phyloP scores from a whole-genome alignment of 2,888 invertebrate genomes.

The Andrena fulva region DNA sequence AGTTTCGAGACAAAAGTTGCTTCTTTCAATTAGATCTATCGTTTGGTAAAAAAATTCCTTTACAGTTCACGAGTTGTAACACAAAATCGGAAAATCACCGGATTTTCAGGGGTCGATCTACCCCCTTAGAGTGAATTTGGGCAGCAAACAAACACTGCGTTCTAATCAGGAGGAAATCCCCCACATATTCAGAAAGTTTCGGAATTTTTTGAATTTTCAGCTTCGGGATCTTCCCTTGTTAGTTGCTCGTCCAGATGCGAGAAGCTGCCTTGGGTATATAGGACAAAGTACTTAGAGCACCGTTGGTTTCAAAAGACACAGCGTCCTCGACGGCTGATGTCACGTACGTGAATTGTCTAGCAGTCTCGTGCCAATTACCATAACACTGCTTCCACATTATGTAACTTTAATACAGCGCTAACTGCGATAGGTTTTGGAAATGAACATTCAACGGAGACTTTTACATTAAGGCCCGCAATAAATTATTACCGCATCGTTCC shows the following conservation, averaged over 20 bases:
- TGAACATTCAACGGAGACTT: not conserved
- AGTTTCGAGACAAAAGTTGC: too few relatives aligned
- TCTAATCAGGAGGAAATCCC: too few relatives aligned
- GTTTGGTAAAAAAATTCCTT: too few relatives aligned
- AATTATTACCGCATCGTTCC: not conserved
- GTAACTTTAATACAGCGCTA: constrained; percentile 44
- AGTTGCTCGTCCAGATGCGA: not conserved
- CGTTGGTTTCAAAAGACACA: constrained; percentile 21
- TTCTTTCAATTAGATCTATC: too few relatives aligned
- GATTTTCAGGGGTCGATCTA: too few relatives aligned
- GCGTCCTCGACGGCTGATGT: constrained; percentile 26
- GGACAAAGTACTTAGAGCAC: constrained; percentile 22
- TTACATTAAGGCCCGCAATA: not conserved
- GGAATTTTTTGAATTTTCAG: too few relatives aligned
- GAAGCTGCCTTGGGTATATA: constrained; percentile 4
- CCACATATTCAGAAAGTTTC: too few relatives aligned
- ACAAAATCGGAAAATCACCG: too few relatives aligned
- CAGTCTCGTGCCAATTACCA: constrained; percentile 52
- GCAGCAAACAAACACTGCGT: too few relatives aligned
- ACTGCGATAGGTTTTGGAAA: constrained; percentile 1
- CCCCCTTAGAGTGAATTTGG: too few relatives aligned
- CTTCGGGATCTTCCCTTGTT: not conserved
- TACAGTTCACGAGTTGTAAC: too few relatives aligned
- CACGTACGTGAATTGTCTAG: constrained; percentile 36
- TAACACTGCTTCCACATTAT: constrained; percentile 52